A percentile compares a stretch with the other conserved stretches of the same genome.
Evolutionary conservation across 2,888 invertebrate species (phyloP).

Genomic region (Polyploca ridens): DNA sequence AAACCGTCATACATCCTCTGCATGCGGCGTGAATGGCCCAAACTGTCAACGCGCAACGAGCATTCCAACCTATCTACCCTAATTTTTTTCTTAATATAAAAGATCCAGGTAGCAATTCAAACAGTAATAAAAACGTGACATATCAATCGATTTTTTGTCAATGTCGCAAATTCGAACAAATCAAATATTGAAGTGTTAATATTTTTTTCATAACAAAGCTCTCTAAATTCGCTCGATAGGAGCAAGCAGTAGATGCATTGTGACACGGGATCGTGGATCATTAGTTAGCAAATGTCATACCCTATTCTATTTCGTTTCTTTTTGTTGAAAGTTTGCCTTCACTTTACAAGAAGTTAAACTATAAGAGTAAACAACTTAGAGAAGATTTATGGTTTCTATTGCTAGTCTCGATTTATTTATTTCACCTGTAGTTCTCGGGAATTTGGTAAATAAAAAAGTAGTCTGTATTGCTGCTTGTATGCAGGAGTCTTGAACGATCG

Average conservation of each 20-base stretch:
- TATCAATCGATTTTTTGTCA: slow-evolving; percentile 78
- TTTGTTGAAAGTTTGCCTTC: slow-evolving; percentile 60
- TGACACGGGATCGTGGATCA: slow-evolving; percentile 71
- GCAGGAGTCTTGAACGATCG: too few relatives aligned
- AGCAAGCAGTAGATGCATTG: slow-evolving; percentile 62
- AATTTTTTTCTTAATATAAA: slow-evolving; percentile 61
- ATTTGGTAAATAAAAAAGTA: not conserved
- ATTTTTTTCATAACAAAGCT: slow-evolving; percentile 73
- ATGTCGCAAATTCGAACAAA: slow-evolving; percentile 79
- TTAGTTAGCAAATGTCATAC: slow-evolving; percentile 77
- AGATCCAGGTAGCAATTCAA: slow-evolving; percentile 79
- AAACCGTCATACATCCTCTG: slow-evolving; percentile 65
- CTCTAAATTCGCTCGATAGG: slow-evolving; percentile 67
- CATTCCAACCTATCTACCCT: slow-evolving; percentile 63
- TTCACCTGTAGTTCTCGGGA: not conserved
- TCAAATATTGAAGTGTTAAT: slow-evolving; percentile 83
- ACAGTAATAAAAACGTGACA: slow-evolving; percentile 80
- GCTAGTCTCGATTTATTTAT: slow-evolving; percentile 40
- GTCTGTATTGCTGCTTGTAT: not conserved
- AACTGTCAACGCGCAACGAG: slow-evolving; percentile 62
- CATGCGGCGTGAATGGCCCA: slow-evolving; percentile 53
- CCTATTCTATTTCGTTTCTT: slow-evolving; percentile 58
- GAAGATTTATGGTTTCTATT: slow-evolving; percentile 69
- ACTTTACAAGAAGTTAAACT: slow-evolving; percentile 68
- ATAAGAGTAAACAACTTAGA: slow-evolving; percentile 73